A percentile compares a stretch with the other conserved stretches of the same genome.
phyloP scores from a whole-genome alignment of 2,113 vertebrate species.

The Podarcis muralis region DNA sequence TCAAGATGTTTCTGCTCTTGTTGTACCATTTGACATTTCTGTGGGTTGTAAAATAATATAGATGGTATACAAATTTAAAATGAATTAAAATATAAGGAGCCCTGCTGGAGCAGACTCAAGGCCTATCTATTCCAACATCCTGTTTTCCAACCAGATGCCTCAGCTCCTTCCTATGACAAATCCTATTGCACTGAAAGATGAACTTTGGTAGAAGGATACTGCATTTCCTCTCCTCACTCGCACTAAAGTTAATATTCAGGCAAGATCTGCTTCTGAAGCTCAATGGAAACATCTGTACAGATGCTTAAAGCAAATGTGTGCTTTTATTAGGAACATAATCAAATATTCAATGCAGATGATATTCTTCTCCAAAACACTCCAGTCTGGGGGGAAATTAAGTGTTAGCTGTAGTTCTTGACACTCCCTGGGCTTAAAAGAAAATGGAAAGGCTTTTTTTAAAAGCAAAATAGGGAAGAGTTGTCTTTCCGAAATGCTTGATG shows the following conservation, averaged over 20 bases:
- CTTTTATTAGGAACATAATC: constrained; percentile 16
- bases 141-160: neutral
- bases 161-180: constrained; percentile 36
- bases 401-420: neutral
- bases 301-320: constrained; percentile 48
- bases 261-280: constrained; percentile 29
- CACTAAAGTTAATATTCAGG: constrained; percentile 37
- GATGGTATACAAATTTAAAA: neutral
- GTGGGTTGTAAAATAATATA: no score
- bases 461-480: neutral
- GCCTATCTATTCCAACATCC: neutral
- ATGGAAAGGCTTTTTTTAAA: neutral
- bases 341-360: neutral
- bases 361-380: neutral
- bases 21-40: no score
- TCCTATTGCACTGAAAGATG: constrained; percentile 56
- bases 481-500: neutral
- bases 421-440: neutral
- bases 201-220: constrained; percentile 58
- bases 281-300: neutral
- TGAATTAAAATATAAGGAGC: neutral
- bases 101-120: neutral
- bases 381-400: neutral
- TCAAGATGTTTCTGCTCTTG: no score
- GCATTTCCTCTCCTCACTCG: constrained; percentile 37